These are phyloP conservation scores for Palloptera scutellata DNA, from an alignment of 2,888 invertebrate genomes.

Conservation along the genomic window DNA sequence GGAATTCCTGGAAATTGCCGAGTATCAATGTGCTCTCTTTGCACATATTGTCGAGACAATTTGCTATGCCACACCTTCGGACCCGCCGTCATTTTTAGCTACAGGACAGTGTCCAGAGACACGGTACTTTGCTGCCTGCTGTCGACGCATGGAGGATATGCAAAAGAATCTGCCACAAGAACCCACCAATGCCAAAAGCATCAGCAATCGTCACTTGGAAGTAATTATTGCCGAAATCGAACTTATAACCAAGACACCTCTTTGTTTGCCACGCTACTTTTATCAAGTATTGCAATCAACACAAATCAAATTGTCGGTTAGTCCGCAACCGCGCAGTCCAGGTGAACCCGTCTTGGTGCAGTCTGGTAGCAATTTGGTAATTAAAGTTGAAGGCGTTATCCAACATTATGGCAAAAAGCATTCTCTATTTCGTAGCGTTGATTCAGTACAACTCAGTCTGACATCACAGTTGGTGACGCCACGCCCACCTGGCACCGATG, in stretches of 20 bases:
- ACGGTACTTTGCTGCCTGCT: slow-evolving; percentile 57
- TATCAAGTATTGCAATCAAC: slow-evolving; percentile 86
- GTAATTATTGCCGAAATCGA: slow-evolving; percentile 70
- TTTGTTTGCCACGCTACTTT: slow-evolving; percentile 79
- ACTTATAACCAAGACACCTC: slow-evolving; percentile 70
- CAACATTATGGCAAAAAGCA: slow-evolving; percentile 73
- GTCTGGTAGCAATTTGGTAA: slow-evolving; percentile 83
- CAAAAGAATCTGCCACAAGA: slow-evolving; percentile 59
- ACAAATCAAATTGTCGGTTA: slow-evolving; percentile 80
- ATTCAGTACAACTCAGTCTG: slow-evolving; percentile 75
- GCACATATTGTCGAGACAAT: slow-evolving; percentile 62
- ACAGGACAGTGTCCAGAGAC: slow-evolving; percentile 62
- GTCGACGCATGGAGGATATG: slow-evolving; percentile 58
- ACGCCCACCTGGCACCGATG: slow-evolving; percentile 48
- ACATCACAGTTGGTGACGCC: slow-evolving; percentile 71
- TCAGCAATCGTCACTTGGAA: slow-evolving; percentile 66
- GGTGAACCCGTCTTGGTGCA: slow-evolving; percentile 87
- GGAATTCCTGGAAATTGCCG: slow-evolving; percentile 72
- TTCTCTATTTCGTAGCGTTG: slow-evolving; percentile 75
- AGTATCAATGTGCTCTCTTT: slow-evolving; percentile 61
- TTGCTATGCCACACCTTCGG: slow-evolving; percentile 62
- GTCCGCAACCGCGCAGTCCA: slow-evolving; percentile 79
- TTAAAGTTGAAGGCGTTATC: slow-evolving; percentile 94
- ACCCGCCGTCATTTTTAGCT: slow-evolving; percentile 58
- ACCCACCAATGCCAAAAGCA: slow-evolving; percentile 57